Conservation (phyloP, 2,888 invertebrate species). For the Abrostola tripartita region DNA sequence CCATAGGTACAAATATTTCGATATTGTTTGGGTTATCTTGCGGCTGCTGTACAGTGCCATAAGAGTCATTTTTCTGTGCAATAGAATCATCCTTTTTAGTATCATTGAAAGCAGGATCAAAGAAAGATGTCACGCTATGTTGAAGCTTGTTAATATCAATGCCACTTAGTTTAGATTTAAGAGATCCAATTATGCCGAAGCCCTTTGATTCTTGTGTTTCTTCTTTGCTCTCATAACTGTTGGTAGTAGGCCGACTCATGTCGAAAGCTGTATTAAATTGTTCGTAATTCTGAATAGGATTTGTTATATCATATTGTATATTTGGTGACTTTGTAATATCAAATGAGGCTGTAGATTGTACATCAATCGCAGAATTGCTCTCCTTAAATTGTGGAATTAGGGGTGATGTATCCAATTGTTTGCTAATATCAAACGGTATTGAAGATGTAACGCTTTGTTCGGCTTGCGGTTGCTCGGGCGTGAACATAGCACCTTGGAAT, state of each 20-base stretch:
- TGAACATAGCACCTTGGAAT: conserved; percentile 75
- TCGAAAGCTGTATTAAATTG: conserved; percentile 76
- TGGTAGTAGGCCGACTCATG: conserved; percentile 73
- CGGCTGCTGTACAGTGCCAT: conserved; percentile 46
- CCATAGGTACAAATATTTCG: conserved; percentile 70
- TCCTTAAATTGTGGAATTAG: conserved; percentile 51
- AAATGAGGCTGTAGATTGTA: conserved; percentile 17
- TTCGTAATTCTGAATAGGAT: conserved; percentile 51
- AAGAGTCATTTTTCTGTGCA: conserved; percentile 52
- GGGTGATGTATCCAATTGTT: conserved; percentile 40
- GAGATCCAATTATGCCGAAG: conserved; percentile 81
- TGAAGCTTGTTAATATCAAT: conserved; percentile 85
- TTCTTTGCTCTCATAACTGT: conserved; percentile 66
- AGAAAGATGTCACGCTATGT: conserved; percentile 83
- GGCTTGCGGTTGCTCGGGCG: conserved; percentile 59
- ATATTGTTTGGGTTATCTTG: conserved; percentile 61
- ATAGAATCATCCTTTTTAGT: conserved; percentile 57
- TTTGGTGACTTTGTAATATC: conserved; percentile 24
- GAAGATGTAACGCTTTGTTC: conserved; percentile 36
- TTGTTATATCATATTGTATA: conserved; percentile 22
- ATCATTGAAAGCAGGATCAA: conserved; percentile 82
- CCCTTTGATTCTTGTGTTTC: conserved; percentile 73
- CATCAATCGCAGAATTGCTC: conserved; percentile 26
- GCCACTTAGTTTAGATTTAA: conserved; percentile 82
- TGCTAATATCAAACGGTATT: conserved; percentile 60